Evolutionary conservation across 2,113 vertebrate genomes (phyloP).

Genomic region (Anas platyrhynchos): DNA sequence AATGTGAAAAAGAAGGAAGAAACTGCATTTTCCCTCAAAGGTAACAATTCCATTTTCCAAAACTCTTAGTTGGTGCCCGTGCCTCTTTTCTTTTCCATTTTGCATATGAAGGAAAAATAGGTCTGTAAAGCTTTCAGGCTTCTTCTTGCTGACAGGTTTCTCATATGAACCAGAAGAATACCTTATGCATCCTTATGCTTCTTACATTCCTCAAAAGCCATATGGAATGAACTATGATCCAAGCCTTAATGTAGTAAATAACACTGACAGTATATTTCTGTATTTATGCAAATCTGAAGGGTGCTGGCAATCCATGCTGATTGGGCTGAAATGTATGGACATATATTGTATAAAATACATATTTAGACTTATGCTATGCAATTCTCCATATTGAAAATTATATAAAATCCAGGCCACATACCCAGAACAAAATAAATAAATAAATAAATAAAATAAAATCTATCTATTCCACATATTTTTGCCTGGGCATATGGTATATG

Average conservation of each 20-base stretch:
- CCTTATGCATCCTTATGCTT: background rate
- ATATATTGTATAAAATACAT: background rate
- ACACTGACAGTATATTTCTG: background rate
- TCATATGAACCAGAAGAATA: background rate
- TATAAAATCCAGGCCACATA: background rate
- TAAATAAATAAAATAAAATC: background rate
- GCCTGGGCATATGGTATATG: background rate
- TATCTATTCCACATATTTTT: background rate
- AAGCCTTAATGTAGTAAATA: background rate
- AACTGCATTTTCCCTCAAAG: background rate
- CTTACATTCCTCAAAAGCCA: background rate
- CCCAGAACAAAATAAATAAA: background rate
- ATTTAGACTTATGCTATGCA: background rate
- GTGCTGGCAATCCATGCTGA: background rate
- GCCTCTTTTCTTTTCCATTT: background rate
- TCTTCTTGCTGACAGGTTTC: background rate
- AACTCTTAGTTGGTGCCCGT: background rate
- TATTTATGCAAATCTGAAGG: background rate
- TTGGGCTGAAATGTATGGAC: background rate
- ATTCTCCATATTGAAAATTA: background rate
- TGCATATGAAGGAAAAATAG: background rate
- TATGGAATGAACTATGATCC: background rate
- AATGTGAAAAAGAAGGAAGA: background rate
- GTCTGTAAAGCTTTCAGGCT: background rate
- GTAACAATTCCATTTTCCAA: background rate